phyloP scores from a whole-genome alignment of 1,140 invertebrate species.

The Plectus sambesii region DNA sequence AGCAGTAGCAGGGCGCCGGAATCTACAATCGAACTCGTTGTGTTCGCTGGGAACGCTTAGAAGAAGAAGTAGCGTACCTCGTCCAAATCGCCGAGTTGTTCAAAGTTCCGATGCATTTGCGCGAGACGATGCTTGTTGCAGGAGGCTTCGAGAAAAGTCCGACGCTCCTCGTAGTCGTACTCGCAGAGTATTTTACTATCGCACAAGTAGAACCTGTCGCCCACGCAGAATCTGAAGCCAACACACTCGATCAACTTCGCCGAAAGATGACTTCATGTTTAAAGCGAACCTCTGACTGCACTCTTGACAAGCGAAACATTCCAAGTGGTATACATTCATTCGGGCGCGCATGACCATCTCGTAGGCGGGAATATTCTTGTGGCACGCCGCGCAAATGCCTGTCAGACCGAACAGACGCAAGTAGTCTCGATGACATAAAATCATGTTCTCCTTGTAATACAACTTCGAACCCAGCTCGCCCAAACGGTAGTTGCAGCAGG shows the following conservation, averaged over 20 bases:
- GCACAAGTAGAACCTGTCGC: constrained; percentile 77
- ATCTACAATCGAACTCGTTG: constrained; percentile 1
- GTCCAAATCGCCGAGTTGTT: constrained; percentile 7
- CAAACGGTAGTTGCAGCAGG: constrained; percentile 11
- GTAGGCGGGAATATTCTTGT: constrained; percentile 84
- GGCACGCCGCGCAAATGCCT: constrained; percentile 79
- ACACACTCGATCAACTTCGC: constrained; percentile 35
- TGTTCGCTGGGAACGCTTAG: too few species aligned
- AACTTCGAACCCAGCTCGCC: constrained; percentile 12
- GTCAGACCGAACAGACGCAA: constrained; percentile 73
- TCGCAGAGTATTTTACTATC: constrained; percentile 87
- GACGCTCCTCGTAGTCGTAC: constrained; percentile 61
- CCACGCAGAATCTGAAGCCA: constrained; percentile 93
- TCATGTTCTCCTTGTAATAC: constrained; percentile 11
- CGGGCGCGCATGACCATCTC: constrained; percentile 93
- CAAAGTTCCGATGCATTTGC: constrained; percentile 5
- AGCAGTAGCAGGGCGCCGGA: background rate
- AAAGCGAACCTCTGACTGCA: constrained; percentile 75
- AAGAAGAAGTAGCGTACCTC: constrained; percentile 4
- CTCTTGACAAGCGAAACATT: constrained; percentile 89
- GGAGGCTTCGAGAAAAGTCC: constrained; percentile 8
- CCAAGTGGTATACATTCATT: constrained; percentile 83
- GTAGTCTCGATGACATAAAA: constrained; percentile 11
- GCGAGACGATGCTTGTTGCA: constrained; percentile 9
- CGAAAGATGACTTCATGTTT: constrained; percentile 13